Percentiles rank a stretch among this genome's conserved stretches.
phyloP scores from a whole-genome alignment of 2,797 vertebrate species.

The Trachurus trachurus region DNA sequence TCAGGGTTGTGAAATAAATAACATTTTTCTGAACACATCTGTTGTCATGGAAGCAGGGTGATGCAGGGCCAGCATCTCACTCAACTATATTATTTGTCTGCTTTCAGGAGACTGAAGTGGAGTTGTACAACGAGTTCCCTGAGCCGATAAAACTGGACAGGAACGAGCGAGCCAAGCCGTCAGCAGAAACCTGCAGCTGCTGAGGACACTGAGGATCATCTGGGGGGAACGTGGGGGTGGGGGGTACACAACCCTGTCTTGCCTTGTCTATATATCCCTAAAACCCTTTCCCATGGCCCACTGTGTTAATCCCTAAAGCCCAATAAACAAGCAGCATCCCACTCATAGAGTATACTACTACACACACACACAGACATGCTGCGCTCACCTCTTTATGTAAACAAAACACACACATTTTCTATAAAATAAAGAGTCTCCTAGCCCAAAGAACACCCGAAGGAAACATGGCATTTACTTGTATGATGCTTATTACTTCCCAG shows the following conservation, averaged over 20 bases:
- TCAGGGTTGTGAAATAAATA: background rate
- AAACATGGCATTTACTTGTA: constrained; percentile 73
- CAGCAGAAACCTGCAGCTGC: constrained; percentile 97
- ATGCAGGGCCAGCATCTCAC: background rate
- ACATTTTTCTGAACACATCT: no score
- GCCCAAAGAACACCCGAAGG: constrained; percentile 77
- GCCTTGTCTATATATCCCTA: constrained; percentile 83
- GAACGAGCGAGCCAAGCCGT: constrained; percentile 94
- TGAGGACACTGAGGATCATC: constrained; percentile 86
- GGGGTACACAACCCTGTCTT: constrained; percentile 78
- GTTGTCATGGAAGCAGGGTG: background rate
- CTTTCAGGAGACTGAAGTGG: constrained; percentile 96
- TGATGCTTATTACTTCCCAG: constrained; percentile 65
- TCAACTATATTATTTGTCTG: constrained; percentile 7
- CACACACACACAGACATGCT: constrained; percentile 72
- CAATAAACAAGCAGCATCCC: constrained; percentile 79
- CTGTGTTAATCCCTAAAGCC: constrained; percentile 69
- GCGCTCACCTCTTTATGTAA: constrained; percentile 70
- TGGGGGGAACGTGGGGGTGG: background rate
- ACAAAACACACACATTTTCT: constrained; percentile 77
- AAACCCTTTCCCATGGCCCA: constrained; percentile 45
- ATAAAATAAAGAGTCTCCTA: constrained; percentile 67
- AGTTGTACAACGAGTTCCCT: constrained; percentile 99
- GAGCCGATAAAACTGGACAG: constrained; percentile 99
- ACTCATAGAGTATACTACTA: constrained; percentile 79